Evolutionary conservation across 2,113 vertebrate species (phyloP).

Genomic region (Clarias macrocephalus): DNA sequence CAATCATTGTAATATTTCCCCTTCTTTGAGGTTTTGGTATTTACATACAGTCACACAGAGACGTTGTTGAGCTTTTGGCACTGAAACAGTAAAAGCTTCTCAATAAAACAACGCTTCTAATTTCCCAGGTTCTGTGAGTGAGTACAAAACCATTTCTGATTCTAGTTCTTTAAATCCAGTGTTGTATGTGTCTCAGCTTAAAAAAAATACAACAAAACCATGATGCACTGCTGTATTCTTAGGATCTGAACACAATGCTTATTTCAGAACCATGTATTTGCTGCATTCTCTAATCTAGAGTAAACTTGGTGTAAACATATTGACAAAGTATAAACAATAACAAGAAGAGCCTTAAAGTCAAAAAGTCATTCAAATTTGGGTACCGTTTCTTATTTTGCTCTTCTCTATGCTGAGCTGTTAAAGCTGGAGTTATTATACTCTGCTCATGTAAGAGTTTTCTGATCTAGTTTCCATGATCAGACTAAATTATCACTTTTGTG

Average conservation of each 20-base stretch:
- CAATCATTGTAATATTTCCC: neutral
- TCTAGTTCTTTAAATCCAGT: neutral
- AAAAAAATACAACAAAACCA: neutral
- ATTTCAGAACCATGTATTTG: neutral
- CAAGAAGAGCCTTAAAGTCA: neutral
- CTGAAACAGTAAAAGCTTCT: neutral
- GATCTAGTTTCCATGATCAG: neutral
- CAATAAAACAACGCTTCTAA: neutral
- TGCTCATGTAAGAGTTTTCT: neutral
- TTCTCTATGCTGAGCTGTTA: neutral
- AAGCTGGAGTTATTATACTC: neutral
- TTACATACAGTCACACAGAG: neutral
- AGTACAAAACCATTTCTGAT: neutral
- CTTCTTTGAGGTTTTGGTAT: neutral
- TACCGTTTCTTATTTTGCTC: neutral
- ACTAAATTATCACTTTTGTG: neutral
- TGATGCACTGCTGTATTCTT: neutral
- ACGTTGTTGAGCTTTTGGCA: slow-evolving; percentile 1
- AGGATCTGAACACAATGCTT: neutral
- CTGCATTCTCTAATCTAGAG: neutral
- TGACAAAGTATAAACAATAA: neutral
- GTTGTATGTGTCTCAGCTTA: neutral
- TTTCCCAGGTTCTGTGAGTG: neutral
- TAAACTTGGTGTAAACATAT: neutral
- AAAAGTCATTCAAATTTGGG: neutral